phyloP scores from a whole-genome alignment of 1,140 invertebrate genomes.

The Drosophila novamexicana region DNA sequence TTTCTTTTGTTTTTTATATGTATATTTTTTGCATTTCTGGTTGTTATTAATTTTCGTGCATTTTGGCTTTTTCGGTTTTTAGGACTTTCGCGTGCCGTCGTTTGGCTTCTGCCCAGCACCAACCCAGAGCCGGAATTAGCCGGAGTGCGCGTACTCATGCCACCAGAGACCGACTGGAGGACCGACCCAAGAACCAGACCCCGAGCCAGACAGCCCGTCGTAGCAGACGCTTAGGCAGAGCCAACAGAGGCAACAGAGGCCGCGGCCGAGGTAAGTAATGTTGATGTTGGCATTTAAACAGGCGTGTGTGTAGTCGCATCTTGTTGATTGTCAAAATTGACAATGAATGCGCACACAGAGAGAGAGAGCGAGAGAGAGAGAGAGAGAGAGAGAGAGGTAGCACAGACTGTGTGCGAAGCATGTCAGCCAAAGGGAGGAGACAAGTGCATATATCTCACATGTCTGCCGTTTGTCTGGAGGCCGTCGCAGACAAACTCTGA shows the following conservation, averaged over 20 bases:
- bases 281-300: constrained; percentile 69
- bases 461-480: constrained; percentile 80
- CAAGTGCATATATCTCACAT: constrained; percentile 72
- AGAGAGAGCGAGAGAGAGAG: constrained; percentile 6
- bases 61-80: constrained; percentile 74
- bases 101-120: constrained; percentile 70
- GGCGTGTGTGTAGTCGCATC: constrained; percentile 70
- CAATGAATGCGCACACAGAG: constrained; percentile 68
- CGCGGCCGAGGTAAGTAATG: constrained; percentile 32
- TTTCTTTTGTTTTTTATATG: neutral
- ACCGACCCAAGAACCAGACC: constrained; percentile 42
- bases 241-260: constrained; percentile 7
- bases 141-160: constrained; percentile 22
- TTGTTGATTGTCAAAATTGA: constrained; percentile 84
- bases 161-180: neutral
- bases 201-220: constrained; percentile 73
- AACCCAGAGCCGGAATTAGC: constrained; percentile 52
- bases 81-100: constrained; percentile 78
- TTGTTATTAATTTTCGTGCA: constrained; percentile 75
- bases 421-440: constrained; percentile 51
- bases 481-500: constrained; percentile 57
- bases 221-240: constrained; percentile 23
- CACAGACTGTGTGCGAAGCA: neutral
- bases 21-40: constrained; percentile 5
- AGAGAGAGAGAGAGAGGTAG: neutral